Conservation (phyloP, 2,113 vertebrate genomes). For the Oreocharis arfaki region DNA sequence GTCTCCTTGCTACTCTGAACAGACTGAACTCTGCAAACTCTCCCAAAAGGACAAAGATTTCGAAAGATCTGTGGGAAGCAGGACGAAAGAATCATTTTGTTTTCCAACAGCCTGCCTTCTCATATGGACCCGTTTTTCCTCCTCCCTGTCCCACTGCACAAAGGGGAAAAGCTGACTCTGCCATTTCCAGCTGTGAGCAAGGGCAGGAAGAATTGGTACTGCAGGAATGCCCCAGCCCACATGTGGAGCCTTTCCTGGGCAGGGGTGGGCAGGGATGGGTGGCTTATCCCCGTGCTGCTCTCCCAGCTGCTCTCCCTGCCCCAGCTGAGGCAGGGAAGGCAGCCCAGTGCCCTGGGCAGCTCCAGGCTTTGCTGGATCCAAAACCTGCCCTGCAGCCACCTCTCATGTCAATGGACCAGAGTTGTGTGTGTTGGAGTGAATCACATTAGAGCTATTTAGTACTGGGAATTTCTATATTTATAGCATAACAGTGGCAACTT, state of each 20-base stretch:
- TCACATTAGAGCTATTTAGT: neutral
- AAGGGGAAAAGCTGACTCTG: neutral
- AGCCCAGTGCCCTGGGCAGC: neutral
- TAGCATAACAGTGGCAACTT: neutral
- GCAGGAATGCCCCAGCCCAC: fast-evolving
- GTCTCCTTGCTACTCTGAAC: neutral
- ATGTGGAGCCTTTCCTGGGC: neutral
- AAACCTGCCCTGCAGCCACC: neutral
- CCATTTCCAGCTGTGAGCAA: fast-evolving
- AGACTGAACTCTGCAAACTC: neutral
- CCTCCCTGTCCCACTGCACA: fast-evolving
- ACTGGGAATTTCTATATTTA: neutral
- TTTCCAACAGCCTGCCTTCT: neutral
- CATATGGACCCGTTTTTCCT: neutral
- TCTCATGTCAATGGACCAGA: neutral
- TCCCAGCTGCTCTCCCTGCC: neutral
- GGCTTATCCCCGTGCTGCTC: neutral
- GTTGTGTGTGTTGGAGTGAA: neutral
- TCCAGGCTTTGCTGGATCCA: too few relatives aligned
- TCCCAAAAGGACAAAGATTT: neutral
- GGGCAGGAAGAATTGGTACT: fast-evolving
- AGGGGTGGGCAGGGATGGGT: neutral
- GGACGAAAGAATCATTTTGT: neutral
- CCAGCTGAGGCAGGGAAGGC: neutral
- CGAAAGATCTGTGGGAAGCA: neutral